Evolutionary conservation across 2,797 vertebrate genomes (phyloP), one percentile per base, ranked within the genome.

Genomic region (Sebastes minor): DNA sequence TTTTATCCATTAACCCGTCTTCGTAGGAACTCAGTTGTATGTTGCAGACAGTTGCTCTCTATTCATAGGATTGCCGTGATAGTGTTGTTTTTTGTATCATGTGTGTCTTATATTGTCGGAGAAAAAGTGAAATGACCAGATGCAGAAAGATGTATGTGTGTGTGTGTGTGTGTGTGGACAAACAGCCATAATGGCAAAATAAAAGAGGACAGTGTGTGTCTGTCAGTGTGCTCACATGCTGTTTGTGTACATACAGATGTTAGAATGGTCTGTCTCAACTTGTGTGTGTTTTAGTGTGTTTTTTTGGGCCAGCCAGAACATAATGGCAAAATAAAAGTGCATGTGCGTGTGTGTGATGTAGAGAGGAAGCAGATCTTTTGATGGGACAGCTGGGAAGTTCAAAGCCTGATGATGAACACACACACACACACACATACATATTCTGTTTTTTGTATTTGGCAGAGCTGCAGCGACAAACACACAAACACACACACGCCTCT

Each of bases 321-420:
- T 77, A 81, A 81, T 84, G 85, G 79, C 66, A 86, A 86, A 85
- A 90, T 80, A 82, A 86, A 78, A 76, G 25, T 61, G 32, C 62
- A 33, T 59, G 3, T 68, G 69, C 57, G 30, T 52, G 52, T 42
- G 59, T 73, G 32, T 14, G 61, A 63, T 78, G 57, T 33, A 64
- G 72, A 80, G 83, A 91, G 89, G 91, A 90, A 90, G 80, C 88
- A 86, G 87, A 87, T 89, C 84, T 90, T 95, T 94, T 95, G 93
- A 95, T 95, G 90, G 88, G 85, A 91, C 90, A 94, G 91, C 92
- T 94, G 94, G 86, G 84, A 91, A 91, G 92, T 94, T 94, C 92
- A 95, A 94, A 95, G 93, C 64, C 88, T 84, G 89, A 93, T 85
- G 82, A 82, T 42, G 75, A 84, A 80, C 85, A 75, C 89, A 84